Evolutionary conservation across 2,888 invertebrate species (phyloP), one percentile per base, ranked within the genome.

Genomic region (Balanococcus diminutus): DNA sequence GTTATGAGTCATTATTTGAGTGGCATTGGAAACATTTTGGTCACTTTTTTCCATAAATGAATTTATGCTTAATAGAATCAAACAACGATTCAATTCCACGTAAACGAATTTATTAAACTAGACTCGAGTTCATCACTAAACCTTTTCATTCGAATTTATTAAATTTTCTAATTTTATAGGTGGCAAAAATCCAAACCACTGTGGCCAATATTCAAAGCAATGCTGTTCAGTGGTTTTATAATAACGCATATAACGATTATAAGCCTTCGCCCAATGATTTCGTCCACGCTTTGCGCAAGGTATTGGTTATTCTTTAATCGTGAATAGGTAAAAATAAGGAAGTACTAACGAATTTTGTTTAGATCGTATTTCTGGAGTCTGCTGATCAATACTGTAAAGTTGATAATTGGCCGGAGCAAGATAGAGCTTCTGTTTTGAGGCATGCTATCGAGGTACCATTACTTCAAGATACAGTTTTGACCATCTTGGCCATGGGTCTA

Each of bases 331-430:
- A 39, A 25, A 39, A 67, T 31, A 9, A 5, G 16, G 0, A 14
- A n/a, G 4, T 75, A 81, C 9, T 42, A 0, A 51, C 16, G 19
- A 31, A 42, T 3, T 31, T 83, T 56, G 39, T 51, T 61, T 72
- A 89, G 91, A 92, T 95, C 88, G 92, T 96, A 89, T 92, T 96
- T 87, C 91, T 96, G 87, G 96, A 96, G 89, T 88, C 92, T 93
- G 86, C 92, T 93, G 96, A 96, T 87, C 93, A 94, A 87, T 96
- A 96, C 91, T 94, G 94, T 89, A 95, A 95, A 90, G 91, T 93
- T 87, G 95, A 95, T 90, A 95, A 95, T 90, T 98, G 98, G 96
- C 97, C 97, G 19, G 98, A 99, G 90, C 93, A 94, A 9, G 98
- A 98, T 89, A 92, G 98, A 88, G 93, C 93, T 39, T 90, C 94